Evolutionary conservation across 1,140 invertebrate species (phyloP).

Genomic region (Dendrolimus kikuchii): DNA sequence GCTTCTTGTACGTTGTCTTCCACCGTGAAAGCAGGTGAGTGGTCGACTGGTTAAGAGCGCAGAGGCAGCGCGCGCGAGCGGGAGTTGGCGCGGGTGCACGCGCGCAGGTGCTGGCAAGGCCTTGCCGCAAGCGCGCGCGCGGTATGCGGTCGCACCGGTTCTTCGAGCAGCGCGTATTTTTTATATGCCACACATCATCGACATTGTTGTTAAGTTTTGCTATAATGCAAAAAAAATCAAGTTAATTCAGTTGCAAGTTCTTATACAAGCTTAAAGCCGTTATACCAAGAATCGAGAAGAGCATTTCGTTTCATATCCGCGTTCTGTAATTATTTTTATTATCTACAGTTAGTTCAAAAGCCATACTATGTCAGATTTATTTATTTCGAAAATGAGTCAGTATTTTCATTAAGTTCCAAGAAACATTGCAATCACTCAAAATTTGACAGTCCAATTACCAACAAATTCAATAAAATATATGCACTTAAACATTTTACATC

Average conservation of each 20-base stretch:
- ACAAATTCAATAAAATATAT: too few species aligned
- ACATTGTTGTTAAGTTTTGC: conserved; percentile 67
- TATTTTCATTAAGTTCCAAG: too few species aligned
- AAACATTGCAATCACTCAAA: too few species aligned
- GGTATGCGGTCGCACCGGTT: conserved; percentile 70
- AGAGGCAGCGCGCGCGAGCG: conserved; percentile 25
- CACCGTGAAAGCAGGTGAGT: too few species aligned
- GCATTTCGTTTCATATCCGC: conserved; percentile 13
- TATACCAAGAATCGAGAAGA: conserved; percentile 17
- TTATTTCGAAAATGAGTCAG: too few species aligned
- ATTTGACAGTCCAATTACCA: too few species aligned
- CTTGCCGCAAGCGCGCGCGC: conserved; percentile 57
- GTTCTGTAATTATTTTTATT: conserved; percentile 17
- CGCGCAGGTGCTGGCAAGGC: conserved; percentile 52
- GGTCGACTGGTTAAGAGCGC: conserved; percentile 46
- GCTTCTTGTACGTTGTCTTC: too few species aligned
- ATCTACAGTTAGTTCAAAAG: conserved; percentile 14
- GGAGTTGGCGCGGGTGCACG: conserved; percentile 15
- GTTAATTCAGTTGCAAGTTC: conserved; percentile 23
- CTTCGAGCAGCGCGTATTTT: conserved; percentile 67
- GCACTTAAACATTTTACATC: too few species aligned
- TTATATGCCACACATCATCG: conserved; percentile 64
- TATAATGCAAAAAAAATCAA: conserved; percentile 54
- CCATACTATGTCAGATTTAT: not conserved
- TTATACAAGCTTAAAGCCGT: conserved; percentile 18